Conservation (phyloP, 2,113 vertebrate species). For the Synchiropus splendidus region DNA sequence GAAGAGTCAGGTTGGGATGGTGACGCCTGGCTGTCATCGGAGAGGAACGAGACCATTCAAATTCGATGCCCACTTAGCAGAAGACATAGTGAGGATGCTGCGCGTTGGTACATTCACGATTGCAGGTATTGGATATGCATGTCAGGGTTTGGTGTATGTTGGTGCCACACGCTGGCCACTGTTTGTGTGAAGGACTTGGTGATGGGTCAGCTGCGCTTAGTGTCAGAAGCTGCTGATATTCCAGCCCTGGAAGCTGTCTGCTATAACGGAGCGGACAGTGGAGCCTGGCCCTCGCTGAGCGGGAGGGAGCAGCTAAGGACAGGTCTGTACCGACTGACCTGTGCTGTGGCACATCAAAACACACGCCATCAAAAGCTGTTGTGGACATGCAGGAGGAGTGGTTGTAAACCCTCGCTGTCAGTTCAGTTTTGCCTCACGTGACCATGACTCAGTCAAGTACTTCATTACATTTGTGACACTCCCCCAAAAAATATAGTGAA, state of each 20-base stretch:
- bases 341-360: too few species aligned
- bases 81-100: constrained; percentile 34
- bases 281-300: constrained; percentile 51
- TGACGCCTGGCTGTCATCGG: constrained; percentile 38
- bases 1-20: constrained; percentile 35
- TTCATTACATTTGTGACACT: too few species aligned
- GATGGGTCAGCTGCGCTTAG: constrained; percentile 58
- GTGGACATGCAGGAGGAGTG: not conserved
- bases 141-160: not conserved
- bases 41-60: constrained; percentile 52
- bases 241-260: constrained; percentile 47
- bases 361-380: too few species aligned
- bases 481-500: too few species aligned
- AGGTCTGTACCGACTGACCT: too few species aligned
- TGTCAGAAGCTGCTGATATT: constrained; percentile 60
- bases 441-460: too few species aligned
- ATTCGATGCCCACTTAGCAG: constrained; percentile 41
- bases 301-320: constrained; percentile 7
- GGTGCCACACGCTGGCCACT: constrained; percentile 5
- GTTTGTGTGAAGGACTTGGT: constrained; percentile 28
- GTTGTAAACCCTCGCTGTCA: too few species aligned
- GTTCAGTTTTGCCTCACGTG: too few species aligned
- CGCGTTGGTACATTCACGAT: constrained; percentile 40
- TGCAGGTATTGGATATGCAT: constrained; percentile 13
- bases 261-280: constrained; percentile 52